Percentiles rank a stretch among this genome's conserved stretches.
Conservation (phyloP, 1,140 invertebrate species). For the Propsilocerus akamusi region DNA sequence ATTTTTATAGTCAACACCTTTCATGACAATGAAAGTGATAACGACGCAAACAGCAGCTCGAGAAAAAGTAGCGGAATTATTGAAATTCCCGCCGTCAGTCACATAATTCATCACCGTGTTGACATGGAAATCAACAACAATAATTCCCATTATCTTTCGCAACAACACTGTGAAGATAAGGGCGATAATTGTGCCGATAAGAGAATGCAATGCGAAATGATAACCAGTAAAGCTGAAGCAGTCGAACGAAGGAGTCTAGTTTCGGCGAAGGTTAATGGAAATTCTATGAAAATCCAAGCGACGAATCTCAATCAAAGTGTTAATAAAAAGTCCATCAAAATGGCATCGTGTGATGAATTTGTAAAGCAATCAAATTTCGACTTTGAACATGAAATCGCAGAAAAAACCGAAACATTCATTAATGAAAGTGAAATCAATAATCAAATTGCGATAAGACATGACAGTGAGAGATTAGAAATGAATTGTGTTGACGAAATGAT, state of each 20-base stretch:
- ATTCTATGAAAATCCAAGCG: too few relatives aligned
- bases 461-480: not conserved
- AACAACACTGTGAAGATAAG: not conserved
- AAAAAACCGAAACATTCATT: not conserved
- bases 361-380: not conserved
- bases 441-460: not conserved
- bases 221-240: too few relatives aligned
- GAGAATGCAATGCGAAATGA: not conserved
- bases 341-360: not conserved
- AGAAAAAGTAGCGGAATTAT: too few relatives aligned
- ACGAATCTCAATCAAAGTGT: too few relatives aligned
- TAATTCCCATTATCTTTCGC: slow-evolving; percentile 1
- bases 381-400: not conserved
- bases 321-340: too few relatives aligned
- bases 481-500: not conserved
- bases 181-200: not conserved
- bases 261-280: too few relatives aligned
- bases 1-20: not conserved
- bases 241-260: too few relatives aligned
- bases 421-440: not conserved
- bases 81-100: not conserved
- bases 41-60: too few relatives aligned
- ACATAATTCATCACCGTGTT: not conserved
- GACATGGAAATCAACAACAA: slow-evolving; percentile 1
- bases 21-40: not conserved